Evolutionary conservation across 2,113 vertebrate genomes (phyloP).

Genomic region (Montifringilla adamsi): DNA sequence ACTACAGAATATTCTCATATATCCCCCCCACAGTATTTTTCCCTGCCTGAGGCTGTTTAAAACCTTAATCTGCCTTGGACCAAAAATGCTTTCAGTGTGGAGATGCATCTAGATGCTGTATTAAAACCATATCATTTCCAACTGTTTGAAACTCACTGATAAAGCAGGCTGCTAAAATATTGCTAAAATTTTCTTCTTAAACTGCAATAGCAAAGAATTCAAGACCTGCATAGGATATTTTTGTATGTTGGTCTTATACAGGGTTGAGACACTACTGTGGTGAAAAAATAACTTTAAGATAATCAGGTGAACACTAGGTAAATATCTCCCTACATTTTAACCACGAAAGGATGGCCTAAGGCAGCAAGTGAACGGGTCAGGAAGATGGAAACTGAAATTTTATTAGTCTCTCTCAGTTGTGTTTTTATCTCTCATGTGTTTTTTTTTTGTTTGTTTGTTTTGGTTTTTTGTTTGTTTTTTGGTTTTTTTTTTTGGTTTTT

Average conservation of each 20-base stretch:
- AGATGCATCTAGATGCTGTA: neutral
- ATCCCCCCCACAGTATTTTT: constrained; percentile 11
- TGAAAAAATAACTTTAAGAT: neutral
- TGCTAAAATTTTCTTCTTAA: neutral
- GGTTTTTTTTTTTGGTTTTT: neutral
- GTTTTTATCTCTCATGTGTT: neutral
- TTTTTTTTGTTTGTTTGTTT: too few species aligned
- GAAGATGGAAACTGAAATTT: neutral
- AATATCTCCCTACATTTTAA: neutral
- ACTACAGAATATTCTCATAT: constrained; percentile 46
- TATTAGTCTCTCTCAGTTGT: neutral
- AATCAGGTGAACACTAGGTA: neutral
- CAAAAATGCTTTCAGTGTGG: constrained; percentile 12
- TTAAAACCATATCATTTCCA: constrained; percentile 22
- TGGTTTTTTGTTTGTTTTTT: neutral
- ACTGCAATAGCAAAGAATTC: neutral
- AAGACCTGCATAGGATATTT: neutral
- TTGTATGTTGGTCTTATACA: neutral
- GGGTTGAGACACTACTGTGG: neutral
- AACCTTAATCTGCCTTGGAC: constrained; percentile 28
- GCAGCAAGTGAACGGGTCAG: neutral
- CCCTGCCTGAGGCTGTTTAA: neutral
- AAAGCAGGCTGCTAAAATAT: neutral
- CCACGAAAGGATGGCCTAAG: neutral
- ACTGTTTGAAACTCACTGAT: neutral